phyloP scores from a whole-genome alignment of 2,113 vertebrate genomes.

The Limnothrissa miodon region DNA sequence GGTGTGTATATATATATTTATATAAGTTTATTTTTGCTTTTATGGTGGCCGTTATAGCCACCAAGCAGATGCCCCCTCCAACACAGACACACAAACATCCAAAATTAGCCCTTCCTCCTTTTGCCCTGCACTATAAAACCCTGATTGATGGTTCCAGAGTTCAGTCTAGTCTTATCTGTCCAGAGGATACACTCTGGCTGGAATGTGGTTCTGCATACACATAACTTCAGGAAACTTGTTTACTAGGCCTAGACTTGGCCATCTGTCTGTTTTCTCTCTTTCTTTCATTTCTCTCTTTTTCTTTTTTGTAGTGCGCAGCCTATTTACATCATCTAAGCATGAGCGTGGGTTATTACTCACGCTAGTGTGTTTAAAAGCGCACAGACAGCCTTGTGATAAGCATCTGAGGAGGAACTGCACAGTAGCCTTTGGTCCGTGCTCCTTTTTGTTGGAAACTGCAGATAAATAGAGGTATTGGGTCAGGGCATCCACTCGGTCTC shows the following conservation, averaged over 20 bases:
- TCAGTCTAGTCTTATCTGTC: slow-evolving; percentile 7
- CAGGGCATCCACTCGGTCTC: not conserved
- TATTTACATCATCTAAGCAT: not conserved
- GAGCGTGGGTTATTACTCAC: not conserved
- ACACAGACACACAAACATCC: not conserved
- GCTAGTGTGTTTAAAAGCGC: not conserved
- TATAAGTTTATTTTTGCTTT: too few species aligned
- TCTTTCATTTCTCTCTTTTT: not conserved
- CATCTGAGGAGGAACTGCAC: slow-evolving; percentile 10
- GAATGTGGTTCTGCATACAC: not conserved
- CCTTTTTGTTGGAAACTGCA: not conserved
- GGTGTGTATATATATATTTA: too few species aligned
- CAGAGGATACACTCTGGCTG: not conserved
- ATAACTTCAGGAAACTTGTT: slow-evolving; percentile 3
- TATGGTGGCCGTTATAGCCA: not conserved
- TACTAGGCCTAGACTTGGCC: not conserved
- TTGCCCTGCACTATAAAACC: slow-evolving; percentile 7
- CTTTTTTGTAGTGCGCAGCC: not conserved
- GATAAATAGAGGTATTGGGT: slow-evolving; percentile 9
- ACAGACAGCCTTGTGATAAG: not conserved
- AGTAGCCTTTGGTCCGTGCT: not conserved
- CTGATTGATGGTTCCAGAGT: slow-evolving; percentile 17
- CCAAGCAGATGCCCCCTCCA: not conserved
- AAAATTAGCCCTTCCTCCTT: slow-evolving; percentile 1
- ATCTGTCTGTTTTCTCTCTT: not conserved